Conservation (phyloP, 2,888 invertebrate species). For the Acleris sparsana region DNA sequence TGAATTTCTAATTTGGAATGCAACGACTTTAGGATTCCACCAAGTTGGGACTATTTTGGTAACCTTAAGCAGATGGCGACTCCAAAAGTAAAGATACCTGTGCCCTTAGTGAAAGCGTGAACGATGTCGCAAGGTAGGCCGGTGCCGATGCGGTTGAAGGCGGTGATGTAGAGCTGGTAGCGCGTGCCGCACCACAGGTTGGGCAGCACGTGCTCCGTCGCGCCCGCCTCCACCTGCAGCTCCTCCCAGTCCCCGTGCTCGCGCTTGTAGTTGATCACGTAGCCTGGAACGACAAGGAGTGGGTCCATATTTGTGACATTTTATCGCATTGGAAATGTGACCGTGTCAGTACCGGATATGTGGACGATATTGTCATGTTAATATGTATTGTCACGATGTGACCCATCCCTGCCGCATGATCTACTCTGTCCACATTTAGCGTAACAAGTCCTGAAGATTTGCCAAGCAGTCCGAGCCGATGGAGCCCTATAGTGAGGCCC, state of each 20-base stretch:
- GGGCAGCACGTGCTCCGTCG: conserved; percentile 90
- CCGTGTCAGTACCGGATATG: too few relatives aligned
- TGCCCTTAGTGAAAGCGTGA: conserved; percentile 92
- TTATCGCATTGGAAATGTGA: neutral
- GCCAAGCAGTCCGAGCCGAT: too few relatives aligned
- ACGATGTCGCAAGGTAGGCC: conserved; percentile 95
- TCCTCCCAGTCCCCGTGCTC: conserved; percentile 97
- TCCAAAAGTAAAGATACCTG: conserved; percentile 71
- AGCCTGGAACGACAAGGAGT: conserved; percentile 78
- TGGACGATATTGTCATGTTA: too few relatives aligned
- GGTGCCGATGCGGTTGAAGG: conserved; percentile 95
- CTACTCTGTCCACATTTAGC: too few relatives aligned
- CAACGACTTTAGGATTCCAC: too few relatives aligned
- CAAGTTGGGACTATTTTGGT: too few relatives aligned
- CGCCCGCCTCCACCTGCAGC: conserved; percentile 91
- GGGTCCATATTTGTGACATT: neutral
- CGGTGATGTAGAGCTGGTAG: conserved; percentile 94
- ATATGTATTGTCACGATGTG: too few relatives aligned
- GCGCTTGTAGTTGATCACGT: conserved; percentile 94
- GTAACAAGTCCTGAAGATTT: too few relatives aligned
- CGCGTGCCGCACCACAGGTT: conserved; percentile 94
- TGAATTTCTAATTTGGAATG: too few relatives aligned
- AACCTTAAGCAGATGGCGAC: too few relatives aligned
- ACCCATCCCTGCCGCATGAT: too few relatives aligned
- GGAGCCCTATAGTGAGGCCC: too few relatives aligned